These are phyloP conservation scores for Sebastes variabilis DNA, from an alignment of 2,797 vertebrate genomes.

Conservation along the genomic window DNA sequence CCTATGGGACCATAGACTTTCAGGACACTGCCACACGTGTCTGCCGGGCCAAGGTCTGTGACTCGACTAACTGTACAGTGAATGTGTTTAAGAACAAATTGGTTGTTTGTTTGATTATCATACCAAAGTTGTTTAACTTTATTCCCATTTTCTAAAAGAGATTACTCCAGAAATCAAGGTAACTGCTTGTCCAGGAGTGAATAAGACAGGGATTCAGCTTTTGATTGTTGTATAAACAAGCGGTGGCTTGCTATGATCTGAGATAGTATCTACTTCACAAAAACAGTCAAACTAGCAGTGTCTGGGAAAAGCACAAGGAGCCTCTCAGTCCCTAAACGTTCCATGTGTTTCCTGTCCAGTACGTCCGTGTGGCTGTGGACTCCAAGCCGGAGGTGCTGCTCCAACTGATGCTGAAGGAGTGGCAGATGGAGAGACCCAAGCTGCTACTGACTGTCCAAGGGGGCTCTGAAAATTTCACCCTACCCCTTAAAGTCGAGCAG, in stretches of 20 bases:
- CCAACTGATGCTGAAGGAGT: conserved; percentile 93
- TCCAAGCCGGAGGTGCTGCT: conserved; percentile 87
- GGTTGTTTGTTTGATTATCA: not conserved
- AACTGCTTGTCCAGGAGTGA: not conserved
- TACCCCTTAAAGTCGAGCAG: conserved; percentile 88
- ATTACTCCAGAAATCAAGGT: not conserved
- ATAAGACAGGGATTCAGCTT: not conserved
- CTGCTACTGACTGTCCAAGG: conserved; percentile 93
- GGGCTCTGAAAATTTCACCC: conserved; percentile 90
- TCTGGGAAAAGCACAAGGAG: not conserved
- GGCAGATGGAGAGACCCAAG: conserved; percentile 97
- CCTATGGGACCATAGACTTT: conserved; percentile 94
- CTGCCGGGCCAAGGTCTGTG: conserved; percentile 93
- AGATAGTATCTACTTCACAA: conserved; percentile 25
- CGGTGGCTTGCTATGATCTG: conserved; percentile 4
- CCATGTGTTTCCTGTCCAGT: conserved; percentile 80
- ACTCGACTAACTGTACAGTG: not conserved
- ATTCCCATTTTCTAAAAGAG: not conserved
- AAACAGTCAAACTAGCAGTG: not conserved
- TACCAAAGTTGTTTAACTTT: not conserved
- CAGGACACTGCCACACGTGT: conserved; percentile 90
- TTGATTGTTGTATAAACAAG: conserved; percentile 13
- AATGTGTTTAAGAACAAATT: not conserved
- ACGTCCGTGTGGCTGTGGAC: conserved; percentile 91
- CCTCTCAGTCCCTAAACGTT: not conserved